Evolutionary conservation across 1,140 invertebrate species (phyloP).

Genomic region (Telenomus remus): DNA sequence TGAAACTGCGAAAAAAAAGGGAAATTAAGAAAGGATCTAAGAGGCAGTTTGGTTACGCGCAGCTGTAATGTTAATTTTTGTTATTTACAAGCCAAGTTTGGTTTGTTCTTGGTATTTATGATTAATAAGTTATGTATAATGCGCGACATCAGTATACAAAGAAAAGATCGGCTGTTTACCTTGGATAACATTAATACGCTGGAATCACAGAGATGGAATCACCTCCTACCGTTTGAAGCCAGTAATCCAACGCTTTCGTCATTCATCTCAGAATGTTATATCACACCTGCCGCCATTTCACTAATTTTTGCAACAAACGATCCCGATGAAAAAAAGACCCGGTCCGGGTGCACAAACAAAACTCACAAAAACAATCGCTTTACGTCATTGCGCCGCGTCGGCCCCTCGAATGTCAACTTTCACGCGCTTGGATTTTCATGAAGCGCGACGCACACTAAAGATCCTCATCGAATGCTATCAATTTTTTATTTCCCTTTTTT

Average conservation of each 20-base stretch:
- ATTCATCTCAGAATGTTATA: slow-evolving; percentile 48
- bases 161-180: slow-evolving; percentile 53
- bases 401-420: slow-evolving; percentile 27
- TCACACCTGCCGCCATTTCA: slow-evolving; percentile 23
- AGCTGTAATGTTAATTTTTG: no score
- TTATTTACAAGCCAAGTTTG: slow-evolving; percentile 5
- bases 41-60: no score
- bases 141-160: slow-evolving; percentile 36
- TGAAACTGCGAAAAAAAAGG: not conserved
- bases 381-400: slow-evolving; percentile 23
- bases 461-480: slow-evolving; percentile 5
- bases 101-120: slow-evolving; percentile 40
- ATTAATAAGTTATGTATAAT: slow-evolving; percentile 41
- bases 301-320: no score
- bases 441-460: slow-evolving; percentile 4
- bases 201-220: slow-evolving; percentile 39
- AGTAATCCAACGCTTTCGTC: slow-evolving; percentile 46
- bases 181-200: slow-evolving; percentile 51
- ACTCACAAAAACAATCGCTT: slow-evolving; percentile 14
- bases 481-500: not conserved
- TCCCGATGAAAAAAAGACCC: slow-evolving; percentile 14
- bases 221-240: slow-evolving; percentile 33
- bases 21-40: not conserved
- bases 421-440: slow-evolving; percentile 19
- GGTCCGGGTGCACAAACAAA: slow-evolving; percentile 2